Evolutionary conservation across 2,113 vertebrate species (phyloP).

Genomic region (Mesoclemmys tuberculata): DNA sequence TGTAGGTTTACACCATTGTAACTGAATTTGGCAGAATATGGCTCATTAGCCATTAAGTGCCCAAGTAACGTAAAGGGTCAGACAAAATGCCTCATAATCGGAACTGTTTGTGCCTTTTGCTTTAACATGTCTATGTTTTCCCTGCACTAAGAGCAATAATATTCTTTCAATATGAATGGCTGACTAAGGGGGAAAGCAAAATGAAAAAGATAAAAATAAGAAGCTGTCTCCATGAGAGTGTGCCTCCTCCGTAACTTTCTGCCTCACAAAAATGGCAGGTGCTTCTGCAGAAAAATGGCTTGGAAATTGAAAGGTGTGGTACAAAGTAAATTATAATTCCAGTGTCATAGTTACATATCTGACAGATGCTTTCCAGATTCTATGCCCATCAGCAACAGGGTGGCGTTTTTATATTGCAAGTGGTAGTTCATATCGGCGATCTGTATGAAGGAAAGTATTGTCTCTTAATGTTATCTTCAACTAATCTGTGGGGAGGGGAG

Average conservation of each 20-base stretch:
- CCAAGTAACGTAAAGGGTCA: constrained; percentile 59
- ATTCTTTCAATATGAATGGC: background rate
- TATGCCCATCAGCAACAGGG: background rate
- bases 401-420: background rate
- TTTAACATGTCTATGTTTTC: constrained; percentile 57
- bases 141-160: background rate
- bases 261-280: background rate
- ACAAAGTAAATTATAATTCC: background rate
- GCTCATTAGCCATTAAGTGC: constrained; percentile 58
- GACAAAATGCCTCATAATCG: constrained; percentile 57
- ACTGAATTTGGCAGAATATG: constrained; percentile 56
- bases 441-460: background rate
- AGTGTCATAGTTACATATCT: background rate
- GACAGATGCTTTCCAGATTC: background rate
- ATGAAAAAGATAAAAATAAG: background rate
- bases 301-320: background rate
- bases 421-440: background rate
- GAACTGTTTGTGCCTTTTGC: constrained; percentile 59
- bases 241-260: background rate
- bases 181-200: background rate
- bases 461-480: background rate
- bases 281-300: background rate
- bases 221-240: background rate
- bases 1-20: background rate
- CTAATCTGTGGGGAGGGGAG: background rate